A percentile compares a stretch with the other conserved stretches of the same genome.
These are phyloP conservation scores for Hippolais icterina DNA, from an alignment of 2,113 vertebrate genomes.

Conservation along the genomic window DNA sequence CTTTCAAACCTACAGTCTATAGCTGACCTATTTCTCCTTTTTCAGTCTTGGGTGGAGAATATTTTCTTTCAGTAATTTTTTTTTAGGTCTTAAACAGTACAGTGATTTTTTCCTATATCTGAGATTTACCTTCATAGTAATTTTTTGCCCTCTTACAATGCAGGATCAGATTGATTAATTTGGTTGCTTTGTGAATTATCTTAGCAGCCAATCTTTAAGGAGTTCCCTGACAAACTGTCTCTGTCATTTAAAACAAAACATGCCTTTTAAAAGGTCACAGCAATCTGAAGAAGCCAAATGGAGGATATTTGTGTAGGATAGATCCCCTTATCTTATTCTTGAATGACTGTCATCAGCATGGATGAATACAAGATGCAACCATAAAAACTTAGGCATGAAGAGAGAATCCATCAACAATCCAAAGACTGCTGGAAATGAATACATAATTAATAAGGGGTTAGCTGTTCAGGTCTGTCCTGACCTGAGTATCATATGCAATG, in stretches of 20 bases:
- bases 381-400: neutral
- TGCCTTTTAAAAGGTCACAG: neutral
- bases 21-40: conserved; percentile 35
- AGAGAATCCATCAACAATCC: neutral
- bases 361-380: neutral
- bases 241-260: neutral
- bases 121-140: neutral
- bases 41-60: neutral
- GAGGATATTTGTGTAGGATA: neutral
- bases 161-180: neutral
- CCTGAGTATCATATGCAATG: neutral
- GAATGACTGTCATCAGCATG: neutral
- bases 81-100: neutral
- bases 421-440: neutral
- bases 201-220: neutral
- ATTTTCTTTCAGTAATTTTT: neutral
- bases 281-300: neutral
- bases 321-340: neutral
- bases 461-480: neutral
- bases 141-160: neutral
- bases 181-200: neutral
- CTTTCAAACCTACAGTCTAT: neutral
- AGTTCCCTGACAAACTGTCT: neutral
- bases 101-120: neutral
- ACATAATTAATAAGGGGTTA: neutral